A percentile compares a stretch with the other conserved stretches of the same genome.
These are phyloP conservation scores for Griposia aprilina DNA, from an alignment of 2,888 invertebrate genomes.

Conservation along the genomic window DNA sequence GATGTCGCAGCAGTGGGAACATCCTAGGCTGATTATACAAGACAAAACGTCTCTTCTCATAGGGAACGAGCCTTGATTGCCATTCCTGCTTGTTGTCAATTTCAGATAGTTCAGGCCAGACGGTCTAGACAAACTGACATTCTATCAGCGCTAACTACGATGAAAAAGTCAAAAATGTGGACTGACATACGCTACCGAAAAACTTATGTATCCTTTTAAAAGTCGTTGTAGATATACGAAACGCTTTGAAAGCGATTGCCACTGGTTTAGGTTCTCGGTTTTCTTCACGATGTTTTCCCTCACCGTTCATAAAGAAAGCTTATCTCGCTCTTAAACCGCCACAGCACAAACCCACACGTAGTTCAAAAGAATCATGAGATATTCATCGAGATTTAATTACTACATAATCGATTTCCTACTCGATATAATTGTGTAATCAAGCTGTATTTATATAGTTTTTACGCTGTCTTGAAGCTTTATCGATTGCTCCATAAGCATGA, in stretches of 20 bases:
- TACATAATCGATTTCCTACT: conserved; percentile 34
- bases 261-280: background rate
- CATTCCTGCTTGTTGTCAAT: background rate
- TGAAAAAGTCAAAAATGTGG: too few relatives aligned
- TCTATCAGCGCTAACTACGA: background rate
- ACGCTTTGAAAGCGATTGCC: background rate
- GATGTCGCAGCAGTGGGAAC: too few relatives aligned
- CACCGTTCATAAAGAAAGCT: background rate
- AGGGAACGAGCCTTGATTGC: background rate
- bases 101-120: too few relatives aligned
- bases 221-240: too few relatives aligned
- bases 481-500: background rate
- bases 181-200: background rate
- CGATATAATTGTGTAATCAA: conserved; percentile 42
- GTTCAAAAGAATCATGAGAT: conserved; percentile 4
- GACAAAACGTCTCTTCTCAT: background rate
- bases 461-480: background rate
- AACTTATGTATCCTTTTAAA: background rate
- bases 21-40: too few relatives aligned
- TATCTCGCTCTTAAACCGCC: background rate
- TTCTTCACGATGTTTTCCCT: background rate
- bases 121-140: background rate
- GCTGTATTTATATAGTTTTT: conserved; percentile 2
- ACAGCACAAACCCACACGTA: background rate
- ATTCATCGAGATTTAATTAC: conserved; percentile 29